Conservation (phyloP, 2,888 invertebrate genomes). For the Cyaniris semiargus region DNA sequence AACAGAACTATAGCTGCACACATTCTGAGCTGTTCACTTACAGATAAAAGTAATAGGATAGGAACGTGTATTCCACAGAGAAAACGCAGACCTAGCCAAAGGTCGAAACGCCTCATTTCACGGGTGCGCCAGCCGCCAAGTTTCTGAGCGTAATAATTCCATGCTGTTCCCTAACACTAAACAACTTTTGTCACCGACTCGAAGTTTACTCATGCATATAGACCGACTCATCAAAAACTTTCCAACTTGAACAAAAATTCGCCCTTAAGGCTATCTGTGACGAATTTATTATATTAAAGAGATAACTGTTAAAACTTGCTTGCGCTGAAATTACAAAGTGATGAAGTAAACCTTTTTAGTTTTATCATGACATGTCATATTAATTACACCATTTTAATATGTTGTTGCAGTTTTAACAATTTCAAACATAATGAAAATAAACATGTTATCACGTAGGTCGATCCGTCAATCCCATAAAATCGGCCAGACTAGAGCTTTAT, state of each 20-base stretch:
- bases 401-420: too few relatives aligned
- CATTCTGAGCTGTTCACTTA: neutral
- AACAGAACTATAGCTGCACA: neutral
- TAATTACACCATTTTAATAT: too few relatives aligned
- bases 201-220: constrained; percentile 21
- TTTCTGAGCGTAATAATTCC: constrained; percentile 16
- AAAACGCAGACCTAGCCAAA: neutral
- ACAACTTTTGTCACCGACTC: constrained; percentile 21
- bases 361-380: neutral
- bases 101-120: constrained; percentile 11
- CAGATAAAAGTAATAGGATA: neutral
- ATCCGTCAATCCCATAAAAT: neutral
- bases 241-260: constrained; percentile 17
- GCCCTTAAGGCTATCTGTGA: neutral
- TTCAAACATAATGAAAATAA: neutral
- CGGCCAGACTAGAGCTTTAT: neutral
- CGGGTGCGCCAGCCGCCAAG: neutral
- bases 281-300: neutral
- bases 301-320: neutral
- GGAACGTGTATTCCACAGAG: neutral
- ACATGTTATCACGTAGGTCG: neutral
- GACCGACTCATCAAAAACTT: constrained; percentile 21
- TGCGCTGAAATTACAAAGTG: too few relatives aligned
- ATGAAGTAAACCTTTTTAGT: neutral
- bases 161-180: constrained; percentile 19